phyloP scores from a whole-genome alignment of 1,140 invertebrate species.

The Hormaphis cornu region DNA sequence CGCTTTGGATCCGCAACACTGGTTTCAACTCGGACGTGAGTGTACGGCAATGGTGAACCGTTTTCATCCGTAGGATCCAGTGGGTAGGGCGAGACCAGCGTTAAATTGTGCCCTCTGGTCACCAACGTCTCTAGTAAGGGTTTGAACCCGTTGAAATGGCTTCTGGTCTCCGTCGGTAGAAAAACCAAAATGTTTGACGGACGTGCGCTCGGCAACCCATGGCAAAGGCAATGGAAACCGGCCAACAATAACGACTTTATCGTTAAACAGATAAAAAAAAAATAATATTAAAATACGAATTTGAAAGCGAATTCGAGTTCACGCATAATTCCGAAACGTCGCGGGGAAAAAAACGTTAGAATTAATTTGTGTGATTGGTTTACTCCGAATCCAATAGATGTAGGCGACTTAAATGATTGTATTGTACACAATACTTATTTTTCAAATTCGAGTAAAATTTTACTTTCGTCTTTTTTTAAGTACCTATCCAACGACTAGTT shows the following conservation, averaged over 20 bases:
- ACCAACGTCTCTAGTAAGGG: slow-evolving; percentile 45
- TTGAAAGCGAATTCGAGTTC: too few species aligned
- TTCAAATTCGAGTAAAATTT: too few species aligned
- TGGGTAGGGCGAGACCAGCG: slow-evolving; percentile 37
- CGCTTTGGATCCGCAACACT: too few species aligned
- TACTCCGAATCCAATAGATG: too few species aligned
- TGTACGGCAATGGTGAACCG: neutral
- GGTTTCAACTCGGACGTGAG: neutral
- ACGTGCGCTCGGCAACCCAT: neutral
- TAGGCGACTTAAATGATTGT: too few species aligned
- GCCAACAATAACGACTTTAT: neutral
- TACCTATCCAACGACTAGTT: too few species aligned
- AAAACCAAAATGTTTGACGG: slow-evolving; percentile 39
- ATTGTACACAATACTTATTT: too few species aligned
- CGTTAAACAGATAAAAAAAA: neutral
- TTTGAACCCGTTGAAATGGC: slow-evolving; percentile 42
- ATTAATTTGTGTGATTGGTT: too few species aligned
- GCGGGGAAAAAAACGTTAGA: too few species aligned
- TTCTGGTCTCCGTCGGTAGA: slow-evolving; percentile 37
- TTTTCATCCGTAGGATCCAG: neutral
- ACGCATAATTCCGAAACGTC: too few species aligned
- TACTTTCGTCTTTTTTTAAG: too few species aligned
- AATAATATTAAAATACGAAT: too few species aligned
- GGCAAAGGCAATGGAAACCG: neutral
- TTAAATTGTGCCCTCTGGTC: slow-evolving; percentile 51